Conservation (phyloP, 2,113 vertebrate species). For the Proteles cristata region DNA sequence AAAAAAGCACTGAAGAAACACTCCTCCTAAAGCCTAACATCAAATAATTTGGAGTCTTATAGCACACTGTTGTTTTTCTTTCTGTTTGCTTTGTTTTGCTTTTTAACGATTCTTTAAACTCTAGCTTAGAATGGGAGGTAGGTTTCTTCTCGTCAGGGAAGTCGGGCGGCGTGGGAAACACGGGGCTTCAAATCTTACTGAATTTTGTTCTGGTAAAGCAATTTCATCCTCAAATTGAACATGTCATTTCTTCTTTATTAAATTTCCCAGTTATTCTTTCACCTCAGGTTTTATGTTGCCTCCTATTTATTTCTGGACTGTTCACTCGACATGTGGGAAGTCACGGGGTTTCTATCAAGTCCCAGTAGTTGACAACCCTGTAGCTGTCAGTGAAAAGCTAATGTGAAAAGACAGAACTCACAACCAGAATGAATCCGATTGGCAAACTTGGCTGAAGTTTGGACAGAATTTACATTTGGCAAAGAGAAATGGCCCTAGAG, state of each 20-base stretch:
- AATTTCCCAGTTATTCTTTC: constrained; percentile 75
- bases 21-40: neutral
- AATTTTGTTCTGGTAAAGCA: constrained; percentile 72
- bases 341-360: neutral
- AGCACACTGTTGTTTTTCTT: neutral
- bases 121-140: neutral
- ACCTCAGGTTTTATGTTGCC: constrained; percentile 59
- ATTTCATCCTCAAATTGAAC: constrained; percentile 77
- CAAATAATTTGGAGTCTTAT: constrained; percentile 2
- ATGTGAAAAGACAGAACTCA: neutral
- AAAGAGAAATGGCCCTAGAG: neutral
- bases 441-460: neutral
- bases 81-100: neutral
- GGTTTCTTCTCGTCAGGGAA: constrained; percentile 43
- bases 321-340: constrained; percentile 42
- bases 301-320: constrained; percentile 61
- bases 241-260: constrained; percentile 76
- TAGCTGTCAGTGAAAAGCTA: neutral
- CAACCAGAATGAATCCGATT: neutral
- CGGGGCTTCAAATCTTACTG: constrained; percentile 52
- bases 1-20: neutral
- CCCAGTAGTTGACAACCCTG: neutral
- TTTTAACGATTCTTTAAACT: constrained; percentile 37
- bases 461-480: neutral
- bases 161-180: neutral